Base-by-base conservation (phyloP, 2,888 invertebrate species). In the Noctua janthe region DNA sequence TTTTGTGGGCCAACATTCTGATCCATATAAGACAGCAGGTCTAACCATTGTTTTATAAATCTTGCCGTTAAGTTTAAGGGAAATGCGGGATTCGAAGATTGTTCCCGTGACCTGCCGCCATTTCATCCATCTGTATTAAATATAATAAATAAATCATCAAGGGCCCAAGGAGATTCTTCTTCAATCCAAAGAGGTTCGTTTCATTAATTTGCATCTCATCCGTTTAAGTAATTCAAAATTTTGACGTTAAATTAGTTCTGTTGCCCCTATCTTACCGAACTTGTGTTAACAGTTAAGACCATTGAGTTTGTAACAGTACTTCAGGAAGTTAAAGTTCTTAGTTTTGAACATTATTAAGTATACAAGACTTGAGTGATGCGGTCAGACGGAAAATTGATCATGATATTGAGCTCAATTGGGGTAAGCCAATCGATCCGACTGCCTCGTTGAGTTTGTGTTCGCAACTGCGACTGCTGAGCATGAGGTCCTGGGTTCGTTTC, bases 181-280 rank as follows among this genome's bases (percentile, higher is more conserved):
- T 43, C 47, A n/a, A 20, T 23, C 51, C 51, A 51, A 75, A 71
- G 29, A 54, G 20, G 10, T 71, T 54, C 54, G 43, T 54, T 51
- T 35, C 8, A 7, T 17, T 51, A 67, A 67, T 39, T 43, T 23
- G 39, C n/a, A 51, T 51, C 66, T 75, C 23, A 59, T 11, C 23
- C 17, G 17, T 43, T 49, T 51, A 29, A 59, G 29, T 54, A 20
- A 54, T 47, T 79, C 51, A 7, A 74, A 82, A 74, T 54, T 79
- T 79, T 54, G 82, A 43, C 7, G 29, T n/a, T n/a, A 51, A 72
- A 47, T 82, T 64, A 72, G 35, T 51, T 74, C 15, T 43, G 51
- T 64, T 43, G 20, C 20, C 35, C 35, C 2, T 47, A 51, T n/a
- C 51, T 20, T 20, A 73, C 43, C 59, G 20, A 82, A 79, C 62